Conservation (phyloP, 2,113 vertebrate genomes). For the Ictidomys tridecemlineatus region DNA sequence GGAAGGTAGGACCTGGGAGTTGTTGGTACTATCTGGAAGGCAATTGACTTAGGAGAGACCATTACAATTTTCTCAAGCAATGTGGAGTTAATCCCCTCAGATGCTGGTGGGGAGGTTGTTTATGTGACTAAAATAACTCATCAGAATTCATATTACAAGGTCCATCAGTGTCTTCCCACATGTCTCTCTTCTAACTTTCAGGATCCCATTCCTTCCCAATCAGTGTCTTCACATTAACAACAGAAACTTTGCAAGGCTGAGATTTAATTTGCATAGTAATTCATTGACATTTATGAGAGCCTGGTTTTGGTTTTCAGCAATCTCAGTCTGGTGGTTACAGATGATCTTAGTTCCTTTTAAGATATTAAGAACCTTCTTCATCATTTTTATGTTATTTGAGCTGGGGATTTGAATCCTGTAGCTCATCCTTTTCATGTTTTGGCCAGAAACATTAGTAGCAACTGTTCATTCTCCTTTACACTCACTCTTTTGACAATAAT, state of each 20-base stretch:
- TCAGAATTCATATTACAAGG: neutral
- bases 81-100: neutral
- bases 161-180: neutral
- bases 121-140: neutral
- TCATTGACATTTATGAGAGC: neutral
- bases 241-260: neutral
- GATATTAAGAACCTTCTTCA: neutral
- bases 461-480: neutral
- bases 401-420: neutral
- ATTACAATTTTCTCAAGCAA: neutral
- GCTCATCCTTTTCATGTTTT: neutral
- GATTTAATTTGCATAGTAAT: neutral
- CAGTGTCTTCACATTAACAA: neutral
- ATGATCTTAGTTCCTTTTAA: neutral
- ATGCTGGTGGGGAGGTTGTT: neutral
- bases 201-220: neutral
- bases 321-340: neutral
- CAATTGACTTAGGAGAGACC: neutral
- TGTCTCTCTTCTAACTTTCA: neutral
- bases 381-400: neutral
- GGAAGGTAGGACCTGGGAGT: neutral
- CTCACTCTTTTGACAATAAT: neutral
- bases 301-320: neutral
- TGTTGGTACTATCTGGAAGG: neutral
- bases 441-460: neutral